Percentiles rank a stretch among this genome's conserved stretches.
These are phyloP conservation scores for Poeciliopsis occidentalis DNA, from an alignment of 2,113 vertebrate genomes.

Conservation along the genomic window DNA sequence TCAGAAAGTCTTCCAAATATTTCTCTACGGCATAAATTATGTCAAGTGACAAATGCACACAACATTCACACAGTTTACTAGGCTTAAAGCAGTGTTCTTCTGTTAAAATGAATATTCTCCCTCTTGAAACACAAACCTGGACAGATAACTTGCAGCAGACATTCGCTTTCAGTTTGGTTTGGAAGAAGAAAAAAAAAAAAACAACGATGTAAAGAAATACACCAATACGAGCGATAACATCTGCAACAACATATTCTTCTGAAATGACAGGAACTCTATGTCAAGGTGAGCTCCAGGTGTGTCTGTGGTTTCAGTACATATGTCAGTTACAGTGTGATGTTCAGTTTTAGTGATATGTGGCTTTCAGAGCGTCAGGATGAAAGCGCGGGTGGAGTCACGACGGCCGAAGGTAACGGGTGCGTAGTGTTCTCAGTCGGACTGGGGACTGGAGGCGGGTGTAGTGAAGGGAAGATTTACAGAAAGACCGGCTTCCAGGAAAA, in stretches of 20 bases:
- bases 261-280: conserved; percentile 10
- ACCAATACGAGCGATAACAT: background rate
- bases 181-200: conserved; percentile 17
- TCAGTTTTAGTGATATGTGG: conserved; percentile 39
- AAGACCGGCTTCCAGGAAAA: conserved; percentile 42
- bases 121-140: conserved; percentile 28
- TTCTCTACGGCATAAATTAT: background rate
- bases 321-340: conserved; percentile 49
- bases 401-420: conserved; percentile 67
- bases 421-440: conserved; percentile 75
- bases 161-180: conserved; percentile 34
- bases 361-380: conserved; percentile 83
- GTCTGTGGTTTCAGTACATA: conserved; percentile 18
- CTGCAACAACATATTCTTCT: conserved; percentile 3
- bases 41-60: conserved; percentile 73
- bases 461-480: conserved; percentile 41
- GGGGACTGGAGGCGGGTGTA: conserved; percentile 75
- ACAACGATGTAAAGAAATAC: background rate
- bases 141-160: conserved; percentile 17
- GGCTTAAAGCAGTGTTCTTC: conserved; percentile 62
- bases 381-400: conserved; percentile 77
- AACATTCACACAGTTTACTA: conserved; percentile 80
- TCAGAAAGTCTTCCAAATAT: no score
- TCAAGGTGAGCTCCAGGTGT: conserved; percentile 9
- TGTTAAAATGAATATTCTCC: conserved; percentile 26